Base-by-base conservation (phyloP, 2,888 invertebrate species). In the Phaedon cochleariae region DNA sequence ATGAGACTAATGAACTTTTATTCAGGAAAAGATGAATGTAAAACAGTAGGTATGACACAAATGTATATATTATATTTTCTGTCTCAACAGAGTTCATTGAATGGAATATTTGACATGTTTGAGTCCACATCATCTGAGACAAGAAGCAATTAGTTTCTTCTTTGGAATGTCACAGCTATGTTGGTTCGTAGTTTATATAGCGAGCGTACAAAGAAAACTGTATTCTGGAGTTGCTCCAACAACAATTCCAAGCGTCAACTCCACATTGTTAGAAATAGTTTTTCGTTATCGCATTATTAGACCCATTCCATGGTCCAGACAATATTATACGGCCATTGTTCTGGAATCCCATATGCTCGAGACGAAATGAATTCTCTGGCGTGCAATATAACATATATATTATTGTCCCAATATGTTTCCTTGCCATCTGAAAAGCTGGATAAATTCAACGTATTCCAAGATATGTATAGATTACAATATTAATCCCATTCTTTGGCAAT, bases 251-350 rank as follows among this genome's bases (percentile, higher is more conserved):
- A 41, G 15, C 41, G 41, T n/a, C 10, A 15, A 41, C n/a, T 15
- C 4, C 15, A 12, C 15, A 41, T 15, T 41, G 41, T 41, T 41
- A 15, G 15, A 15, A 41, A 41, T 41, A 15, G 41, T 41, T 41
- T 41, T 41, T 41, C 41, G 41, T 41, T 41, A 41, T 41, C 41
- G 15, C 41, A 41, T 41, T 41, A 41, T 41, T 41, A 41, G 41
- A 41, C n/a, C 15, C 41, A 41, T 41, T 41, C 41, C 6, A 41
- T 15, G 41, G 41, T 15, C 41, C 41, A 41, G 41, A 41, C 41
- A 41, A 41, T 41, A 41, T 41, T 10, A 41, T 41, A 41, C 41
- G 41, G 41, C 41, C 15, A 41, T 41, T 41, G 41, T 41, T 41
- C 41, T 15, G 15, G 41, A 41, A 41, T 41, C 15, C 15, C 41